phyloP scores from a whole-genome alignment of 2,888 invertebrate species.

The Ennomos erosarius region DNA sequence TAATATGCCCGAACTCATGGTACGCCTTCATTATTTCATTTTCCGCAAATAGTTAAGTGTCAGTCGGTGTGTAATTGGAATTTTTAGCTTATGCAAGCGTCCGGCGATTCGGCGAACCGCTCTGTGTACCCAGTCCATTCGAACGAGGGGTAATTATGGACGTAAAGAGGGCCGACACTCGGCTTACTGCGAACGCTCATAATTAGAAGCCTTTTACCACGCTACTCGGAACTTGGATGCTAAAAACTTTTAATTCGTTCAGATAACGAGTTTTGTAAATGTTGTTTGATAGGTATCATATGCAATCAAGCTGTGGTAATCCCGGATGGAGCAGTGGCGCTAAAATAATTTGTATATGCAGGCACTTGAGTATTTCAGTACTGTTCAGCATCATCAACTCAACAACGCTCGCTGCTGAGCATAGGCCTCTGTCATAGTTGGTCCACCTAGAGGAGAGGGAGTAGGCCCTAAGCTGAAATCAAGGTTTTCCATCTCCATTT shows the following conservation, averaged over 20 bases:
- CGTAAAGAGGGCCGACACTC: conserved; percentile 56
- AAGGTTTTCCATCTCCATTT: too few relatives aligned
- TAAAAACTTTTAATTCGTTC: conserved; percentile 11
- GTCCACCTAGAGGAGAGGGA: too few relatives aligned
- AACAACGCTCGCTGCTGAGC: too few relatives aligned
- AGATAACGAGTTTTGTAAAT: conserved; percentile 19
- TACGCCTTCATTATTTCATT: conserved; percentile 37
- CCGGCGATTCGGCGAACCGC: conserved; percentile 43
- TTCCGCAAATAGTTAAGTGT: conserved; percentile 44
- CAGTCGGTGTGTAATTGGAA: conserved; percentile 47
- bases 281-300: background rate
- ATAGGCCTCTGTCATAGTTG: too few relatives aligned
- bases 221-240: conserved; percentile 61
- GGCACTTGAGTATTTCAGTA: too few relatives aligned
- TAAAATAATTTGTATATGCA: too few relatives aligned
- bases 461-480: too few relatives aligned
- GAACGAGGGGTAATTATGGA: conserved; percentile 59
- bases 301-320: too few relatives aligned
- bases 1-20: conserved; percentile 13
- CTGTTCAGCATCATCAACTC: too few relatives aligned
- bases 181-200: conserved; percentile 60
- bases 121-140: conserved; percentile 56
- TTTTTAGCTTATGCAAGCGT: conserved; percentile 54
- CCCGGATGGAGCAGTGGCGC: too few relatives aligned
- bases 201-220: conserved; percentile 66